Conservation (phyloP, 2,888 invertebrate species). For the Andrena dorsata region DNA sequence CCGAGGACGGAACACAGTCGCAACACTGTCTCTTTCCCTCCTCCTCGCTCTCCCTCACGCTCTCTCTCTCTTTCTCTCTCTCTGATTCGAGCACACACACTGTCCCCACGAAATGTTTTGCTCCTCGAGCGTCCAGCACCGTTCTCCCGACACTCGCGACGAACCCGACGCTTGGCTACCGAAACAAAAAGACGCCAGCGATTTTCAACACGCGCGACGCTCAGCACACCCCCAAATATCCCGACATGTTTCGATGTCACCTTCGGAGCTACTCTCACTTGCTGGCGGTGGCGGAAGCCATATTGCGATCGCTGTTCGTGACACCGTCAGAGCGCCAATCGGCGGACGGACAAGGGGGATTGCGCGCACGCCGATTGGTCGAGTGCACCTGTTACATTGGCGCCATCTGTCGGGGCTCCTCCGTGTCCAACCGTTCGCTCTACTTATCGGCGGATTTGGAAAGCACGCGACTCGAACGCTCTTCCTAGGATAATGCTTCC, state of each 20-base stretch:
- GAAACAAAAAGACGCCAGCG: background rate
- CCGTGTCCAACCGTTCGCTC: background rate
- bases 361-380: slow-evolving; percentile 65
- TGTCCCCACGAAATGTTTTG: slow-evolving; percentile 43
- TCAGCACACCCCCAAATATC: slow-evolving; percentile 63
- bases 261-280: slow-evolving; percentile 79
- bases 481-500: background rate
- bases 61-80: slow-evolving; percentile 22
- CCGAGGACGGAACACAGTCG: slow-evolving; percentile 20
- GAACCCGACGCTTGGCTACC: background rate
- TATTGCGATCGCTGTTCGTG: slow-evolving; percentile 82
- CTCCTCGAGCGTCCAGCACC: slow-evolving; percentile 21
- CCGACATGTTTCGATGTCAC: slow-evolving; percentile 76
- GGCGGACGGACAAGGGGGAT: slow-evolving; percentile 49
- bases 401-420: slow-evolving; percentile 58
- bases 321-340: slow-evolving; percentile 74
- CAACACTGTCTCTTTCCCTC: slow-evolving; percentile 4
- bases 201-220: slow-evolving; percentile 59
- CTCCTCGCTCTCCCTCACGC: background rate
- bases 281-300: slow-evolving; percentile 83
- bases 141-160: slow-evolving; percentile 1
- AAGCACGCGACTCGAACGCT: background rate
- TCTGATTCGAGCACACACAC: too few relatives aligned
- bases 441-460: slow-evolving; percentile 31
- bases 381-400: slow-evolving; percentile 61